phyloP scores from a whole-genome alignment of 2,888 invertebrate species.

The Quadroppia sp. region DNA sequence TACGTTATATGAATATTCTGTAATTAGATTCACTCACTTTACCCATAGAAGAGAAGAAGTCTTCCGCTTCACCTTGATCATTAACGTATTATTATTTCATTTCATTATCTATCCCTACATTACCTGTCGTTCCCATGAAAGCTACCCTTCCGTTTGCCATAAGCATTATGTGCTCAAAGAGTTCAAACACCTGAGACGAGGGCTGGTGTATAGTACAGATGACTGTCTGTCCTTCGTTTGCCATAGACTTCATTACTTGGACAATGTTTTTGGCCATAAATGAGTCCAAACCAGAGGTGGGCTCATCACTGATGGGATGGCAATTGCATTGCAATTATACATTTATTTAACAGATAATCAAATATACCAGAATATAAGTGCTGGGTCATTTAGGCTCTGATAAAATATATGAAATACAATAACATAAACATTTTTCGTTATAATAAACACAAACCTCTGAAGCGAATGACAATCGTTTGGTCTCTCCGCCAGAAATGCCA shows the following conservation, averaged over 20 bases:
- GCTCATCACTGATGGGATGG: constrained; percentile 66
- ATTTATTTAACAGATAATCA: too few relatives aligned
- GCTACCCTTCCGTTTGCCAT: constrained; percentile 58
- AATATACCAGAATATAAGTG: constrained; percentile 70
- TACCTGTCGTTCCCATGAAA: constrained; percentile 53
- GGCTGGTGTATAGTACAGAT: constrained; percentile 60
- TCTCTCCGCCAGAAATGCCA: constrained; percentile 94
- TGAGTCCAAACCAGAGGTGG: constrained; percentile 92
- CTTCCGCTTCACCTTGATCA: constrained; percentile 50
- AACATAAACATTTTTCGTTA: background rate
- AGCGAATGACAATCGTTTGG: constrained; percentile 89
- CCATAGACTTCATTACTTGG: constrained; percentile 59
- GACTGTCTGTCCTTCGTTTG: constrained; percentile 56
- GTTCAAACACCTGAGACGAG: constrained; percentile 56
- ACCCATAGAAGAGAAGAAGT: constrained; percentile 53
- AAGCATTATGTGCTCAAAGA: constrained; percentile 57
- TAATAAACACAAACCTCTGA: constrained; percentile 68
- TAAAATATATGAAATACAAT: background rate
- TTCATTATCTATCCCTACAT: background rate
- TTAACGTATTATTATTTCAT: too few relatives aligned
- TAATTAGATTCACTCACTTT: too few relatives aligned
- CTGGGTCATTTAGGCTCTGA: constrained; percentile 85
- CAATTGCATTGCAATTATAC: too few relatives aligned
- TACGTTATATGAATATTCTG: too few relatives aligned
- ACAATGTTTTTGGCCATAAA: constrained; percentile 94